Evolutionary conservation across 2,113 vertebrate species (phyloP).

Genomic region (Mus spicilegus): DNA sequence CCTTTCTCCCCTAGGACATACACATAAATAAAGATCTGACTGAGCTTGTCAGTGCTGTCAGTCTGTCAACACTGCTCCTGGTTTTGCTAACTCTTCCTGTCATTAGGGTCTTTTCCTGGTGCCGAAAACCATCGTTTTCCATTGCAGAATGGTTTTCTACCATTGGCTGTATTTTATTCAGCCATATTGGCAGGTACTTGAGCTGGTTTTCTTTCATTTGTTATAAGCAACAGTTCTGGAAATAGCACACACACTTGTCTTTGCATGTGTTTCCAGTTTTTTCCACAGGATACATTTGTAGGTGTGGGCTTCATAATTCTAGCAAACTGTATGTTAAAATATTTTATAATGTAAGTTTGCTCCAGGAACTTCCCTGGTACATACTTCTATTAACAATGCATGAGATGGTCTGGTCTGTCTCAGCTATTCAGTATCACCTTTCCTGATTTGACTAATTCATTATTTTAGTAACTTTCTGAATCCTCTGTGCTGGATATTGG

Average conservation of each 20-base stretch:
- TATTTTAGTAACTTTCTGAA: slow-evolving; percentile 37
- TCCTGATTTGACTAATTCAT: slow-evolving; percentile 15
- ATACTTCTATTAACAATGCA: background rate
- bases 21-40: background rate
- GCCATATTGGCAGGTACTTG: background rate
- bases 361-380: background rate
- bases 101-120: background rate
- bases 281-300: background rate
- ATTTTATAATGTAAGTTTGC: background rate
- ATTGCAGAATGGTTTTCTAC: background rate
- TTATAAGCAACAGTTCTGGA: background rate
- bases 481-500: background rate
- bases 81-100: background rate
- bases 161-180: background rate
- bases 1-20: background rate
- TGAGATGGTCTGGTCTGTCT: background rate
- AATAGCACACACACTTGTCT: background rate
- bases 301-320: slow-evolving; percentile 1
- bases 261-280: background rate
- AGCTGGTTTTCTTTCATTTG: background rate
- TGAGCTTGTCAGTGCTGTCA: background rate
- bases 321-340: slow-evolving; percentile 2
- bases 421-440: background rate
- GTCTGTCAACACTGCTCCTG: background rate
- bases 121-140: background rate